Base-by-base conservation (phyloP, 2,113 vertebrate genomes). In the Nerophis ophidion region DNA sequence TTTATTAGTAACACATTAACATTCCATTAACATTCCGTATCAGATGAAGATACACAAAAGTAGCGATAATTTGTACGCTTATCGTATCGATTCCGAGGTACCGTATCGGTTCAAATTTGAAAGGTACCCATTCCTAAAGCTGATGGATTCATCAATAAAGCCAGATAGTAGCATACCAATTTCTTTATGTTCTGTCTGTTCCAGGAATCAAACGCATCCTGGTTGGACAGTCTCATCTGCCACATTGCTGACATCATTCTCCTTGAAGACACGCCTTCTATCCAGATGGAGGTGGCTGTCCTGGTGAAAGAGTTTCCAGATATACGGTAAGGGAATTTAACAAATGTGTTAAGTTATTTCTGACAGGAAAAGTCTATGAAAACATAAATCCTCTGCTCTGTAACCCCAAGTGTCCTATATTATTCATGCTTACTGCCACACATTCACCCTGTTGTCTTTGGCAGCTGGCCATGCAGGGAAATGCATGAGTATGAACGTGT, bases 261-360 rank as follows among this genome's bases (percentile, higher is more conserved):
- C 36, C 86, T 97, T 59, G 94, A 96, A 72, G 93, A 96, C 82
- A 93, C 87, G 0, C 90, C 92, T 0, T 93, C 93, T 55, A 91
- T 97, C 84, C 94, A 96, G 87, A 91, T 96, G 91, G 93, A 96
- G 79, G 94, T 95, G 8, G 93, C 91, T 0, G 89, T 92, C 52
- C 77, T 97, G 77, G 93, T 91, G 35, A 88, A 91, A 11, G 93
- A 93, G 81, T 96, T 94, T 77, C 94, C 94, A 0, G 94, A 97
- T 3, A 87, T 96, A 63, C 86, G 93, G 95, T 97, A 77, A 90
- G 91, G 13, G 0, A 44, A 44, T 2, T 61, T 66, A 49, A 15
- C 45, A 65, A 59, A 13, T 19, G 0, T 54, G 38, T 52, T 63
- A 15, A 48, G 57, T 52, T 10, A 3, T 70, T 76, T 63, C 33